phyloP scores from a whole-genome alignment of 2,797 vertebrate species.

The Amblyopsis hoosieri region DNA sequence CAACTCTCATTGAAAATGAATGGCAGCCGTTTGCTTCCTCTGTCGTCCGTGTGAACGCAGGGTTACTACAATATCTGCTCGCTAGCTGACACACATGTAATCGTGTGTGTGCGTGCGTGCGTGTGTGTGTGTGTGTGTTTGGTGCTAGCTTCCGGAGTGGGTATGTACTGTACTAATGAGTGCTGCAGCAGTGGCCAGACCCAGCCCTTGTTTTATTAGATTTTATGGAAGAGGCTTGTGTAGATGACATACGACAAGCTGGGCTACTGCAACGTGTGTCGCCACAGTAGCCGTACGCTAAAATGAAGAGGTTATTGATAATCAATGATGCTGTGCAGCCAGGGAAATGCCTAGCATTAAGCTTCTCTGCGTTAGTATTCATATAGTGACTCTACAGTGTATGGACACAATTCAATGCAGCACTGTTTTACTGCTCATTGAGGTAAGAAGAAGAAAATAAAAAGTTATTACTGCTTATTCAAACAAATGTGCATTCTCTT shows the following conservation, averaged over 20 bases:
- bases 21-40: too few relatives aligned
- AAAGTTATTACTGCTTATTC: neutral
- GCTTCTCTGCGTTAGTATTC: constrained; percentile 14
- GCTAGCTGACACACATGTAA: neutral
- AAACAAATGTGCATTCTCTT: neutral
- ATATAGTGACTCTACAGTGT: neutral
- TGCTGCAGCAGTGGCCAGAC: constrained; percentile 55
- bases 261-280: constrained; percentile 79
- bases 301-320: constrained; percentile 84
- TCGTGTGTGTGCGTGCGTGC: constrained; percentile 11
- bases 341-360: constrained; percentile 30
- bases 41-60: too few relatives aligned
- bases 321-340: constrained; percentile 80
- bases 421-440: neutral
- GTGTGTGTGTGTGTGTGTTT: constrained; percentile 9
- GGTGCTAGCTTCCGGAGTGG: constrained; percentile 1
- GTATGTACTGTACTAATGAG: constrained; percentile 22
- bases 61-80: too few relatives aligned
- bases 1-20: too few relatives aligned
- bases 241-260: constrained; percentile 62
- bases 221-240: constrained; percentile 55
- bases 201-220: constrained; percentile 71
- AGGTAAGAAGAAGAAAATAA: neutral
- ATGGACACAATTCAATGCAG: neutral
- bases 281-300: constrained; percentile 64